These are phyloP conservation scores for Ormyrus labotus DNA, from an alignment of 2,888 invertebrate genomes.

Conservation along the genomic window DNA sequence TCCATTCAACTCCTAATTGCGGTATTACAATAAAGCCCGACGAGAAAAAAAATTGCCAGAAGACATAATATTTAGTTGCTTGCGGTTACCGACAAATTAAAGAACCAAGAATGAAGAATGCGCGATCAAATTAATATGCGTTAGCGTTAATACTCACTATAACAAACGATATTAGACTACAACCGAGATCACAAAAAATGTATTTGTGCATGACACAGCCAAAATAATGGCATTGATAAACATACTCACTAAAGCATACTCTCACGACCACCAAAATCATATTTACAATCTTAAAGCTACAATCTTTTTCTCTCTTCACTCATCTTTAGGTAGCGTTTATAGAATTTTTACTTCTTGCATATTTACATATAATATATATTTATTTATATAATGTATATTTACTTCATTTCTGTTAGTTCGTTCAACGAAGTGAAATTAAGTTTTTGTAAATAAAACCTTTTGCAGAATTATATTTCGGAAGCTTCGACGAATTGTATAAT, in stretches of 20 bases:
- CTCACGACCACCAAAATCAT: conserved; percentile 48
- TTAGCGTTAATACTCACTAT: conserved; percentile 57
- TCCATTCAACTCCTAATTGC: conserved; percentile 29
- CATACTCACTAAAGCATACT: conserved; percentile 41
- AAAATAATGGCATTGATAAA: conserved; percentile 51
- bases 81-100: conserved; percentile 18
- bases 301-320: conserved; percentile 35
- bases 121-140: conserved; percentile 29
- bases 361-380: conserved; percentile 54
- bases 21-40: conserved; percentile 35
- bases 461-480: conserved; percentile 25
- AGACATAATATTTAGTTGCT: conserved; percentile 40
- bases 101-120: conserved; percentile 22
- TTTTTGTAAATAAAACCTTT: conserved; percentile 21
- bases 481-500: background rate
- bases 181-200: conserved; percentile 65
- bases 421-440: conserved; percentile 34
- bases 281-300: conserved; percentile 54
- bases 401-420: conserved; percentile 23
- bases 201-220: conserved; percentile 67
- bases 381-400: conserved; percentile 41
- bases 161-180: conserved; percentile 59
- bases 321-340: conserved; percentile 33
- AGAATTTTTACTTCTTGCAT: conserved; percentile 43
- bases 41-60: conserved; percentile 12